Evolutionary conservation across 1,140 invertebrate species (phyloP).

Genomic region (Parasteatoda tepidariorum): DNA sequence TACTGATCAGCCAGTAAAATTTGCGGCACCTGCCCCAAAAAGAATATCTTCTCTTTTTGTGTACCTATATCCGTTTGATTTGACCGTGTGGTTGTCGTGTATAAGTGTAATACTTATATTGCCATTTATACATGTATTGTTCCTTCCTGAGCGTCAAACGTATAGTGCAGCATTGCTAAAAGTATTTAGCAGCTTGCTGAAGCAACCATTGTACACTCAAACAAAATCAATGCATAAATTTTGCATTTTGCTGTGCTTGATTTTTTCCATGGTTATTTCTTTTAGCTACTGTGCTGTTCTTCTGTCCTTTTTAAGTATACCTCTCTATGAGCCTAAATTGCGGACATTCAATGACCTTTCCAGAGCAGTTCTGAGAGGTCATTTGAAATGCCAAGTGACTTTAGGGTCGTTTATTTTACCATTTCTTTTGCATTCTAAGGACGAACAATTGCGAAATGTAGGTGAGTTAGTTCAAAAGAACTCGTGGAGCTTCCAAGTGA

Average conservation of each 20-base stretch:
- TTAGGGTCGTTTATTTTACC: not conserved
- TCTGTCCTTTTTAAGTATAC: constrained; percentile 8
- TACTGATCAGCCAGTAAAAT: not conserved
- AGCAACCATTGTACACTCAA: not conserved
- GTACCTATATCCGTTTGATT: not conserved
- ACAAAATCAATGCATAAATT: not conserved
- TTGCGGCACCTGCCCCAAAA: not conserved
- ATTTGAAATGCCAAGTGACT: not conserved
- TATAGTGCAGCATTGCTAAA: not conserved
- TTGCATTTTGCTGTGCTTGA: not conserved
- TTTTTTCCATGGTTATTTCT: not conserved
- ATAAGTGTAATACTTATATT: not conserved
- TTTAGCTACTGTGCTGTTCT: not conserved
- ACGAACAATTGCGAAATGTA: not conserved
- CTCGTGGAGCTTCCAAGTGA: not conserved
- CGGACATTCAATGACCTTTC: constrained; percentile 6
- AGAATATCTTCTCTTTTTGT: not conserved
- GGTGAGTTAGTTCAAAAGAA: not conserved
- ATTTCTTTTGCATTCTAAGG: not conserved
- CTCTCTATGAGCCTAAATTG: not conserved
- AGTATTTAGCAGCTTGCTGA: not conserved
- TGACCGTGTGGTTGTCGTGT: not conserved
- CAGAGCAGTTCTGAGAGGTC: not conserved
- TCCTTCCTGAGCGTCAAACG: too few relatives aligned
- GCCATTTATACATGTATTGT: not conserved